phyloP scores from a whole-genome alignment of 2,797 vertebrate species.

The Lemur catta region DNA sequence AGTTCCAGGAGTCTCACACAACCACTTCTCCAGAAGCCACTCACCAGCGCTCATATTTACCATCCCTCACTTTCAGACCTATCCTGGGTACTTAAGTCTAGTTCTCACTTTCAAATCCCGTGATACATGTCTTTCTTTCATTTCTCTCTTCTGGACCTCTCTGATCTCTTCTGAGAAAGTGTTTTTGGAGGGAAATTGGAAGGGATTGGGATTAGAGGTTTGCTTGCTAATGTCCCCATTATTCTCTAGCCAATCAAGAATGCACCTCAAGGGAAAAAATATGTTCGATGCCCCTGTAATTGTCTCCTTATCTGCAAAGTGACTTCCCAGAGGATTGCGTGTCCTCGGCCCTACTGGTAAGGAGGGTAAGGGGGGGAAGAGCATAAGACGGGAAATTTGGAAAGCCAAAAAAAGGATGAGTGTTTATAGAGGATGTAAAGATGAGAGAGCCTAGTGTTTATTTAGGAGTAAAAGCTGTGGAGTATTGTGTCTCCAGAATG shows the following conservation, averaged over 20 bases:
- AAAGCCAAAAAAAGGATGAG: neutral
- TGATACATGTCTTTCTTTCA: neutral
- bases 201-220: constrained; percentile 20
- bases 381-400: neutral
- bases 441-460: neutral
- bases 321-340: constrained; percentile 95
- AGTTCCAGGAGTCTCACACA: constrained; percentile 19
- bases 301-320: constrained; percentile 97
- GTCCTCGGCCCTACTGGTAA: constrained; percentile 95
- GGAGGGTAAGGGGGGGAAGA: constrained; percentile 52
- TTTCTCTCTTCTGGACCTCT: neutral
- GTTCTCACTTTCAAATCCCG: neutral
- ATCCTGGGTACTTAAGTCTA: neutral
- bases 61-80: neutral
- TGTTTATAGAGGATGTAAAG: neutral
- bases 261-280: constrained; percentile 95
- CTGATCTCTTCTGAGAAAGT: constrained; percentile 23
- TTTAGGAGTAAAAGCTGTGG: neutral
- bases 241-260: constrained; percentile 94
- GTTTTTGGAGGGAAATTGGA: constrained; percentile 40
- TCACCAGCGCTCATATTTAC: neutral
- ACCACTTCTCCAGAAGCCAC: neutral
- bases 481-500: neutral
- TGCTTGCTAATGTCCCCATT: constrained; percentile 28
- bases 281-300: constrained; percentile 96